Conservation (phyloP, 2,888 invertebrate species). For the Blera fallax region DNA sequence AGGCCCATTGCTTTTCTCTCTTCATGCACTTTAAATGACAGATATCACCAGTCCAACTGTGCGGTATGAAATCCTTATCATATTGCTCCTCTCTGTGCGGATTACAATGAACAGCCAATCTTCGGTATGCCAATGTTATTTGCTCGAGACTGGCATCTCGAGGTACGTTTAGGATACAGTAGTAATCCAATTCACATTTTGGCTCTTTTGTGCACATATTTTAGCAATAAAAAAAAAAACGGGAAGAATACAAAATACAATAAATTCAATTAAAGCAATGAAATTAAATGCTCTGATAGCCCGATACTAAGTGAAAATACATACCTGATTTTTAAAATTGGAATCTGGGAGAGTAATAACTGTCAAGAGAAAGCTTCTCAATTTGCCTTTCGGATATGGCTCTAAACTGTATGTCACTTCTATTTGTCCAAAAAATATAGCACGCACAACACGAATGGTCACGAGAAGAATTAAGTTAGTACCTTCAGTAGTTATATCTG, state of each 20-base stretch:
- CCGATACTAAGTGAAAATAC: no score
- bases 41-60: slow-evolving; percentile 75
- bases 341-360: no score
- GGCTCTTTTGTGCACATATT: slow-evolving; percentile 22
- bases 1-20: slow-evolving; percentile 78
- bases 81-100: slow-evolving; percentile 80
- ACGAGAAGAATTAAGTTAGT: no score
- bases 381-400: no score
- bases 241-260: no score
- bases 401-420: no score
- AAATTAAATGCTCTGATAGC: not conserved
- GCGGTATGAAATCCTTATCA: slow-evolving; percentile 84
- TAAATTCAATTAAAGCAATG: slow-evolving; percentile 8
- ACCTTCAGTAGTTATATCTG: no score
- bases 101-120: slow-evolving; percentile 82
- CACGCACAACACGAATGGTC: no score
- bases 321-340: no score
- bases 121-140: slow-evolving; percentile 87
- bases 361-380: no score
- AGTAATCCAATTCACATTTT: slow-evolving; percentile 86
- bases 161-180: slow-evolving; percentile 87
- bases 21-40: slow-evolving; percentile 76
- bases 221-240: not conserved
- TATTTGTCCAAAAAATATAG: no score
- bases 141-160: slow-evolving; percentile 86